Base-by-base conservation (phyloP, 23 tunicate genomes). In the Halocynthia roretzi region DNA sequence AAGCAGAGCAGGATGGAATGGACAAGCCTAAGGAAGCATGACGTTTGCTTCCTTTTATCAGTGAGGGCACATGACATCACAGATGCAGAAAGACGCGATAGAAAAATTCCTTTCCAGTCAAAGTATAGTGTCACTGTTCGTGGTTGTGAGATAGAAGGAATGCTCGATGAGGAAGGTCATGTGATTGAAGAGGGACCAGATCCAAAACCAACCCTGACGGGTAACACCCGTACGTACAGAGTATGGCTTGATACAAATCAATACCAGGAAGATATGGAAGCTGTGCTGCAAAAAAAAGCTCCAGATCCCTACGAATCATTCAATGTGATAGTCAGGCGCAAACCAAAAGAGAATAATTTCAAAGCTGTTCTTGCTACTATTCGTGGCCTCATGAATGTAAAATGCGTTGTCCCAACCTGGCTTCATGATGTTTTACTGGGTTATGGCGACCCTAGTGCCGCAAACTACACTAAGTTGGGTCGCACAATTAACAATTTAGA, bases 351-450 rank as follows among this genome's bases (percentile, higher is more conserved):
- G 70, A 96, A 96, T 67, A 96, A 96, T 70, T 96, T 96, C 76
- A 96, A 96, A 69, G 99, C 99, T 17, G 99, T 96, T 12, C 77
- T 96, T 54, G 89, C 87, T 21, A 96, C 99, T 6, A 96, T 96
- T 52, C 85, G 99, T 6, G 86, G 80, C 18, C 63, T 96, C 61
- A 96, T 96, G 99, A 96, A 96, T 65, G 94, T 96, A 58, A 81
- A 86, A 62, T 96, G 99, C 79, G 99, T 96, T 62, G 99, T 96
- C 6, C 99, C 99, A 49, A 94, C 90, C 49, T 96, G 99, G 99
- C 70, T 96, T n/a, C 99, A 96, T 74, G 91, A 96, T 82, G 91
- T 96, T 17, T 67, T 96, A 49, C 84, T 96, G 10, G 99, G 99
- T 6, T 96, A 89, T 76, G 99, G 99, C 6, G 90, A 90, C 77